Evolutionary conservation across 2,888 invertebrate species (phyloP).

Genomic region (Nasonia oneida): DNA sequence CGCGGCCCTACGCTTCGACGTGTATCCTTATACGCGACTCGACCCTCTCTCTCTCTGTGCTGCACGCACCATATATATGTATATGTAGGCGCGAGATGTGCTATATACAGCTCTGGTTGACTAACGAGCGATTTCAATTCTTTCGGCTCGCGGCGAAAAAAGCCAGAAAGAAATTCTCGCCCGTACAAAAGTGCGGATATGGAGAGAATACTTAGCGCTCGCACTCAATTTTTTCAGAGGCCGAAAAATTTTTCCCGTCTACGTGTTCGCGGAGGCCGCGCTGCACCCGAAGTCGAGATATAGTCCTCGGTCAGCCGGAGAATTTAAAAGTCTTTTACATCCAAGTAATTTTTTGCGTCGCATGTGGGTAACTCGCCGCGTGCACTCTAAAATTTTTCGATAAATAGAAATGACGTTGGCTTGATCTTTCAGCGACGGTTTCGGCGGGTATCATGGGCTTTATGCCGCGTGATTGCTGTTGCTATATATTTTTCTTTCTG

Average conservation of each 20-base stretch:
- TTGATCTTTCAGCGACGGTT: background rate
- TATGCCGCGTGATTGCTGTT: too few relatives aligned
- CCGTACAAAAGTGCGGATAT: conserved; percentile 13
- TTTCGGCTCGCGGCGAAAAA: conserved; percentile 42
- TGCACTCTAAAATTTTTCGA: conserved; percentile 14
- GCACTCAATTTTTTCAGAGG: conserved; percentile 22
- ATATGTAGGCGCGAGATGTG: background rate
- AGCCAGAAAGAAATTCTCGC: conserved; percentile 48
- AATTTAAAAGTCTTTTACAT: conserved; percentile 37
- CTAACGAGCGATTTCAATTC: conserved; percentile 63
- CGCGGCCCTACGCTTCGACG: conserved; percentile 61
- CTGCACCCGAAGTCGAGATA: background rate
- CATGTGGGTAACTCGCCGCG: background rate
- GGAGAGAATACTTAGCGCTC: background rate
- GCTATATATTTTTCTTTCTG: background rate
- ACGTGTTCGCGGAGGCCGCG: background rate
- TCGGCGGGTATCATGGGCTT: background rate
- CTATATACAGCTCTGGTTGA: conserved; percentile 9
- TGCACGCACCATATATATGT: background rate
- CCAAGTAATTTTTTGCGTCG: conserved; percentile 41
- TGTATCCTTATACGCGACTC: conserved; percentile 6
- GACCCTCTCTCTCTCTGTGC: background rate
- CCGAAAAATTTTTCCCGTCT: background rate
- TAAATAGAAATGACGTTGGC: conserved; percentile 1
- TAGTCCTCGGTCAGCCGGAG: background rate